Conservation (phyloP, 2,797 vertebrate genomes). For the Synanceia verrucosa region DNA sequence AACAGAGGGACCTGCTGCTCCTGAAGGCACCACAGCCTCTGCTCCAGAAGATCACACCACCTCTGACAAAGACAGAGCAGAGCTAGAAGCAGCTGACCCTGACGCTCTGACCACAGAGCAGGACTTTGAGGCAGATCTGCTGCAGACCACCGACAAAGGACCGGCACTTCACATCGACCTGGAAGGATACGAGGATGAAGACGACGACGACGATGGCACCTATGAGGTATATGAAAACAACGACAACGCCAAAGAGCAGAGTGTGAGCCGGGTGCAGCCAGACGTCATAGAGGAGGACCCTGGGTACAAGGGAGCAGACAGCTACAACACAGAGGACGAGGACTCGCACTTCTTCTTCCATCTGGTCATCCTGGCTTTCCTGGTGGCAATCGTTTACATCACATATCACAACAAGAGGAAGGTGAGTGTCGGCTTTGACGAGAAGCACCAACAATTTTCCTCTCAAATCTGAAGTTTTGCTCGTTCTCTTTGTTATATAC, state of each 20-base stretch:
- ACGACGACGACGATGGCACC: accelerated
- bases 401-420: conserved; percentile 98
- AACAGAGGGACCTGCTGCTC: not conserved
- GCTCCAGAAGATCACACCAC: not conserved
- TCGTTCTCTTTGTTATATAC: not conserved
- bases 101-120: not conserved
- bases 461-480: not conserved
- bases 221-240: not conserved
- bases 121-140: not conserved
- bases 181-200: not conserved
- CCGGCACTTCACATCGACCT: accelerated
- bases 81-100: not conserved
- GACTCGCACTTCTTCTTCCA: conserved; percentile 97
- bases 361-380: conserved; percentile 90
- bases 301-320: conserved; percentile 63
- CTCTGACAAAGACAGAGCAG: accelerated
- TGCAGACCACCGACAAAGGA: not conserved
- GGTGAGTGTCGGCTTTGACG: conserved; percentile 78
- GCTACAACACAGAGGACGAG: conserved; percentile 82
- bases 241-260: conserved; percentile 7
- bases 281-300: conserved; percentile 25
- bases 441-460: not conserved
- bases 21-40: not conserved
- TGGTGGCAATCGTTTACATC: conserved; percentile 92
- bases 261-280: not conserved